These are phyloP conservation scores for Bombus consobrinus DNA, from an alignment of 1,140 invertebrate species.

Conservation along the genomic window DNA sequence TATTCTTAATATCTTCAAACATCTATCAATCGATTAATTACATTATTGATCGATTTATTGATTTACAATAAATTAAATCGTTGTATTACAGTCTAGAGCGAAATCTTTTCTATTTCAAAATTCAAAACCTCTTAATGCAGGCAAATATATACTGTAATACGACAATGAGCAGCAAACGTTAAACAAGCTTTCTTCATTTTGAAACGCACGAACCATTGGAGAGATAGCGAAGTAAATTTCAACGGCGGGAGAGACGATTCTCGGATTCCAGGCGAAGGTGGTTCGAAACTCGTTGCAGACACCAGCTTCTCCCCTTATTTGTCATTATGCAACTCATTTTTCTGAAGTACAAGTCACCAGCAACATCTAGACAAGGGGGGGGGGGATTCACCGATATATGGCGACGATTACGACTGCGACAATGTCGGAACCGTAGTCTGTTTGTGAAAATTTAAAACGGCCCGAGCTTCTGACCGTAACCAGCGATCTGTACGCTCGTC, in stretches of 20 bases:
- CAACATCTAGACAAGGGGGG: background rate
- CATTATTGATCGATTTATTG: background rate
- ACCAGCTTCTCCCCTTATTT: conserved; percentile 2
- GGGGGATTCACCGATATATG: background rate
- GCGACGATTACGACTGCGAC: conserved; percentile 31
- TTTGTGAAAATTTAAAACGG: conserved; percentile 36
- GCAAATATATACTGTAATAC: background rate
- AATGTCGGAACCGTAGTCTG: background rate
- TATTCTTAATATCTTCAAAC: background rate
- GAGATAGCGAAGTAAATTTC: background rate
- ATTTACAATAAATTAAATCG: background rate
- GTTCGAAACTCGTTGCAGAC: background rate
- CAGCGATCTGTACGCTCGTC: background rate
- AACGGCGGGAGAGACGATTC: background rate
- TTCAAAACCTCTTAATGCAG: background rate
- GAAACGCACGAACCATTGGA: background rate
- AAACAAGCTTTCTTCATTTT: background rate
- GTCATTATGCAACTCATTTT: conserved; percentile 23
- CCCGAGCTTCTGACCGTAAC: background rate
- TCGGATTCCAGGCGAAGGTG: conserved; percentile 1
- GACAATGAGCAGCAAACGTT: background rate
- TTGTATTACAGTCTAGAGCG: background rate
- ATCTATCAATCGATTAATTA: background rate
- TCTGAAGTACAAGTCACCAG: conserved; percentile 2
- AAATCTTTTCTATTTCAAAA: background rate